Evolutionary conservation across 2,113 vertebrate genomes (phyloP).

Genomic region (Podilymbus podiceps): DNA sequence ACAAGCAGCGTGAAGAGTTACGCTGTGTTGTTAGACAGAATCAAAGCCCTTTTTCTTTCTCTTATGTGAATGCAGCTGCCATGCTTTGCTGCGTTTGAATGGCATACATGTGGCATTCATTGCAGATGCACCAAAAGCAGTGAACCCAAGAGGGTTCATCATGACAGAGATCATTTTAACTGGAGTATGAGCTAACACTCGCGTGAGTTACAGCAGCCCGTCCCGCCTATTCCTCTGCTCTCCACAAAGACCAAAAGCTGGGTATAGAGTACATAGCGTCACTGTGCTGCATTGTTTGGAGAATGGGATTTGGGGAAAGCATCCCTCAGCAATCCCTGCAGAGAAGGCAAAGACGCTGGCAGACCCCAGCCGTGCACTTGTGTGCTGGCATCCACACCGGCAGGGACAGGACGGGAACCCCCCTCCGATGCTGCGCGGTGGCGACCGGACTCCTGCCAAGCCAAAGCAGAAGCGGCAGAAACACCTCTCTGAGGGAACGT

Average conservation of each 20-base stretch:
- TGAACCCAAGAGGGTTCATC: neutral
- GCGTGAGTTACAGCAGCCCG: neutral
- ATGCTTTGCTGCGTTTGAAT: neutral
- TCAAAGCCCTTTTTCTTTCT: neutral
- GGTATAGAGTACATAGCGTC: no score
- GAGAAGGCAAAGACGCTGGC: neutral
- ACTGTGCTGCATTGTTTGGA: neutral
- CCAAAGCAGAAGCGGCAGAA: neutral
- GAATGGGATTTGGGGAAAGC: neutral
- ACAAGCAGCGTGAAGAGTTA: neutral
- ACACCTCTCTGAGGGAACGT: neutral
- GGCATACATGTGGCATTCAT: neutral
- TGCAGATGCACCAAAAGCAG: neutral
- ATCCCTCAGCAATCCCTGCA: neutral
- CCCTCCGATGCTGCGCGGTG: rapidly evolving
- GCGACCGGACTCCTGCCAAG: neutral
- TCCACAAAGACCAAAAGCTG: neutral
- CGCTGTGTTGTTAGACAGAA: neutral
- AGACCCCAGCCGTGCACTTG: neutral
- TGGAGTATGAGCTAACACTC: neutral
- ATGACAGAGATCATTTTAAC: neutral
- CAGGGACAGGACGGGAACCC: neutral
- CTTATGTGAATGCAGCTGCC: neutral
- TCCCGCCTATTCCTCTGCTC: neutral
- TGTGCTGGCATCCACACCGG: rapidly evolving